Conservation (phyloP, 2,888 invertebrate species). For the Lochmaea crataegi region DNA sequence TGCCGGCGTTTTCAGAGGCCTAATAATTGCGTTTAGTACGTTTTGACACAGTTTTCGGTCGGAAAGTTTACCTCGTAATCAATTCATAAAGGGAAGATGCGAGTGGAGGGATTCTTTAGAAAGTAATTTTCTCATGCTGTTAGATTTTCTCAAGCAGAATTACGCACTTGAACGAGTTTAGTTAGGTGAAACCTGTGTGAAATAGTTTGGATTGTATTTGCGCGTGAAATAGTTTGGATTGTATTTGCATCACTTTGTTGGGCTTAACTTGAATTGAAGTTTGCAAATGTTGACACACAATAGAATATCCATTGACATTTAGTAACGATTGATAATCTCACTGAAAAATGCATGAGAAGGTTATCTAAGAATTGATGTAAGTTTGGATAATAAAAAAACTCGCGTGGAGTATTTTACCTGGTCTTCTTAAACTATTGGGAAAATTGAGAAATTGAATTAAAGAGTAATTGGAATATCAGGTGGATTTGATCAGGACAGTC, state of each 20-base stretch:
- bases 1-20: not conserved
- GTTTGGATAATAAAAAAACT: too few species aligned
- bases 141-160: not conserved
- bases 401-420: too few species aligned
- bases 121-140: not conserved
- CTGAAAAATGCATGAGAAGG: too few species aligned
- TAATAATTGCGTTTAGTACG: not conserved
- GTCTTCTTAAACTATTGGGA: too few species aligned
- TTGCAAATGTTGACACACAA: not conserved
- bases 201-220: not conserved
- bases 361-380: too few species aligned
- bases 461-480: too few species aligned
- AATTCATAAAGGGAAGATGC: not conserved
- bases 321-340: too few species aligned
- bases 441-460: too few species aligned
- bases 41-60: not conserved
- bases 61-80: not conserved
- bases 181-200: not conserved
- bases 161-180: not conserved
- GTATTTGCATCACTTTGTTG: not conserved
- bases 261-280: not conserved
- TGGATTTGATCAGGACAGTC: too few species aligned
- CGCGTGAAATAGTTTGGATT: not conserved
- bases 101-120: not conserved
- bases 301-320: not conserved